These are phyloP conservation scores for Aphodius sticticus DNA, from an alignment of 2,888 invertebrate genomes.

Conservation along the genomic window DNA sequence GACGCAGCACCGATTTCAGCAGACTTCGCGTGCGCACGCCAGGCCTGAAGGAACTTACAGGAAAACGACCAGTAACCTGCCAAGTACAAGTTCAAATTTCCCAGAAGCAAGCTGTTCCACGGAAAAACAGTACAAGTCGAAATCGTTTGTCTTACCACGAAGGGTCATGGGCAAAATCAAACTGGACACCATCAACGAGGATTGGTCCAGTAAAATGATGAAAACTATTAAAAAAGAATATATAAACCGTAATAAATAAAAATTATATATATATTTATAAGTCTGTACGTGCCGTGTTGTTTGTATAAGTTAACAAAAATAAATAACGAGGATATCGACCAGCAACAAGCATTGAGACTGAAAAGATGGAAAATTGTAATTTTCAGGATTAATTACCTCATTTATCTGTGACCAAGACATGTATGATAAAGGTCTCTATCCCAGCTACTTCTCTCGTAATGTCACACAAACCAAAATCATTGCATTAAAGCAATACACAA, in stretches of 20 bases:
- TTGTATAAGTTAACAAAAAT: background rate
- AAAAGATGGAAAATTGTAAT: no score
- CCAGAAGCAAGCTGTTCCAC: background rate
- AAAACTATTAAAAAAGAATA: background rate
- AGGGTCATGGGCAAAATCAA: slow-evolving; percentile 25
- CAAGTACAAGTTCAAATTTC: slow-evolving; percentile 26
- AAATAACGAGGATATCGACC: background rate
- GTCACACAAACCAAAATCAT: no score
- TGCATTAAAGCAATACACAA: no score
- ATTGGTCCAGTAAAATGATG: slow-evolving; percentile 6
- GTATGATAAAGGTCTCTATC: no score
- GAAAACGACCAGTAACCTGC: slow-evolving; percentile 43
- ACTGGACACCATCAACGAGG: slow-evolving; percentile 28
- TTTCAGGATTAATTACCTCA: no score
- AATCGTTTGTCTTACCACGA: slow-evolving; percentile 41
- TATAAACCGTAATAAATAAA: background rate
- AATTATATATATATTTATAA: background rate
- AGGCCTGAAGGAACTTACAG: slow-evolving; percentile 33
- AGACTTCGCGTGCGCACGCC: background rate
- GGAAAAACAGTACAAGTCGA: slow-evolving; percentile 39
- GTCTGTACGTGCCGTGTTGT: background rate
- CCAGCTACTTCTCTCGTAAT: no score
- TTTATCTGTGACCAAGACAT: no score
- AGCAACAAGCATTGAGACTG: background rate
- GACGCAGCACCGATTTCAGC: slow-evolving; percentile 21